A percentile compares a stretch with the other conserved stretches of the same genome.
Evolutionary conservation across 1,140 invertebrate genomes (phyloP).

Genomic region (Camponotus floridanus): DNA sequence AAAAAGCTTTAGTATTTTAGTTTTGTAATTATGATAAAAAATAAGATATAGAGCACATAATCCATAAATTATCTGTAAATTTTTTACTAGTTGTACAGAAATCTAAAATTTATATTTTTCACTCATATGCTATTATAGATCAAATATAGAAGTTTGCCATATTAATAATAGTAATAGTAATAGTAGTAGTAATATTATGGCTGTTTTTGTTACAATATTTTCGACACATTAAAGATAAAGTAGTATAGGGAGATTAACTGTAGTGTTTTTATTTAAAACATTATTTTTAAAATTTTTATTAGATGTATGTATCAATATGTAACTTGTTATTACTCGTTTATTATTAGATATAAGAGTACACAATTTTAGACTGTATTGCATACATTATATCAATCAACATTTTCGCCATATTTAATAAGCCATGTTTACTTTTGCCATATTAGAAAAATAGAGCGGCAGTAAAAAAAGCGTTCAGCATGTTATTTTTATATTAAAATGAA

Average conservation of each 20-base stretch:
- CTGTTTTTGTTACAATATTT: slow-evolving; percentile 24
- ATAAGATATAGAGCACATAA: not conserved
- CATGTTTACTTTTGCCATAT: slow-evolving; percentile 28
- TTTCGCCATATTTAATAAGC: slow-evolving; percentile 6
- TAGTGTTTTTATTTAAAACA: not conserved
- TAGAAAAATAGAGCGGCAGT: slow-evolving; percentile 2
- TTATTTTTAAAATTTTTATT: not conserved
- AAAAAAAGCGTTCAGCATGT: not conserved
- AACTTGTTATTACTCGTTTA: not conserved
- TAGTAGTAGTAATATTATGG: slow-evolving; percentile 1
- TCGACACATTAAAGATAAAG: not conserved
- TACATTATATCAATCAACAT: not conserved
- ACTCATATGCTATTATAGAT: not conserved
- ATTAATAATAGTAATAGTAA: not conserved
- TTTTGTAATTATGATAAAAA: slow-evolving; percentile 10
- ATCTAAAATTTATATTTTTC: slow-evolving; percentile 30
- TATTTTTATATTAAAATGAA: slow-evolving; percentile 35
- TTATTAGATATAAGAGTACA: slow-evolving; percentile 18
- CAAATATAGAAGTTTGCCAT: not conserved
- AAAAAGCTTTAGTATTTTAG: not conserved
- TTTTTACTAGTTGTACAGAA: slow-evolving; percentile 4
- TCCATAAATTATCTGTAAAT: not conserved
- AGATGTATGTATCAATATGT: not conserved
- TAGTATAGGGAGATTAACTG: not conserved
- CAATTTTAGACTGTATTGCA: not conserved